A percentile compares a stretch with the other conserved stretches of the same genome.
Conservation (phyloP, 2,888 invertebrate genomes). For the Acronicta psi region DNA sequence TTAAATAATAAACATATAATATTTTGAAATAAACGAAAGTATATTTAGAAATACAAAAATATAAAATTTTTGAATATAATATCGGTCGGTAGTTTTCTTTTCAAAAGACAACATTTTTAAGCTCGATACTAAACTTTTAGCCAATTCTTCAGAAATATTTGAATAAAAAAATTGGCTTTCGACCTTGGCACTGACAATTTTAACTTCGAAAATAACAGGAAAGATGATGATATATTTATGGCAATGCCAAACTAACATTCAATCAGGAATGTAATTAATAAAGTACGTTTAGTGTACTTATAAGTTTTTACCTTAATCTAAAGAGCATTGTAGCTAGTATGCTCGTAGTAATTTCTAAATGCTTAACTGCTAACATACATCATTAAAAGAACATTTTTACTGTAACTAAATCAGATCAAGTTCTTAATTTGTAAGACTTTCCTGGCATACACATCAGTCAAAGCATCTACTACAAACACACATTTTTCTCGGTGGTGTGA, state of each 20-base stretch:
- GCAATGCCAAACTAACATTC: neutral
- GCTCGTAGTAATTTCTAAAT: neutral
- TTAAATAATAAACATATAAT: neutral
- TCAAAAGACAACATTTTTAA: no score
- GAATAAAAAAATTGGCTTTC: no score
- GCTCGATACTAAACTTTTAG: no score
- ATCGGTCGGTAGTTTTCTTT: neutral
- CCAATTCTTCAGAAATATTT: no score
- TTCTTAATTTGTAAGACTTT: neutral
- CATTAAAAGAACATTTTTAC: neutral
- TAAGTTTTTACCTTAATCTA: slow-evolving; percentile 21
- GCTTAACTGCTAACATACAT: neutral
- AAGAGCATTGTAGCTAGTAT: neutral
- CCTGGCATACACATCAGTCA: slow-evolving; percentile 7
- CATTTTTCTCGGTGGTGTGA: slow-evolving; percentile 35
- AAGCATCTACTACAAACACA: neutral
- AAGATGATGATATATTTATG: neutral
- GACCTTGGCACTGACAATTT: no score
- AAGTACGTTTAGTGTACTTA: slow-evolving; percentile 2
- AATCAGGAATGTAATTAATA: slow-evolving; percentile 24
- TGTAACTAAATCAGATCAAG: neutral
- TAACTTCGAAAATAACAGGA: no score
- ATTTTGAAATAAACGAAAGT: slow-evolving; percentile 4
- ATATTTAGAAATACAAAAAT: slow-evolving; percentile 28
- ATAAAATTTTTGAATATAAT: neutral